These are phyloP conservation scores for Ptilonorhynchus violaceus DNA, from an alignment of 2,113 vertebrate species.

Conservation along the genomic window DNA sequence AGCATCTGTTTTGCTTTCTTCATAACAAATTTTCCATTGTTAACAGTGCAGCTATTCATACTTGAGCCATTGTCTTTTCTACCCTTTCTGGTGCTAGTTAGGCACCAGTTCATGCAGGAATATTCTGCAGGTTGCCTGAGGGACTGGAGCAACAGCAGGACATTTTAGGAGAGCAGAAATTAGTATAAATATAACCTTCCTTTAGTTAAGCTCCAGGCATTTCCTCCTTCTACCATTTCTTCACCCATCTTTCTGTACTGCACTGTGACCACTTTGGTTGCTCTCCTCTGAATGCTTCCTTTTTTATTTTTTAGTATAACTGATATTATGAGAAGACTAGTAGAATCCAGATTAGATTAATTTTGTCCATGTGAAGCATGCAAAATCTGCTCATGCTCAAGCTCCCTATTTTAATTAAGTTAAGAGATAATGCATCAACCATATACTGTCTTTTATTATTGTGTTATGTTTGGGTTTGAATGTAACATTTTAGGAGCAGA, in stretches of 20 bases:
- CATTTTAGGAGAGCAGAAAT: not conserved
- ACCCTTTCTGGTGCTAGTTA: not conserved
- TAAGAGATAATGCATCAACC: not conserved
- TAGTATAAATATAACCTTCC: not conserved
- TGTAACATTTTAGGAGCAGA: not conserved
- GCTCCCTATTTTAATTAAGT: not conserved
- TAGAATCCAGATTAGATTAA: not conserved
- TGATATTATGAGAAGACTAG: not conserved
- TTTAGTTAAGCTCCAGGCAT: not conserved
- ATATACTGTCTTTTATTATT: not conserved
- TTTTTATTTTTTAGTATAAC: not conserved
- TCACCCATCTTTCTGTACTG: not conserved
- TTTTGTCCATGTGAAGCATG: not conserved
- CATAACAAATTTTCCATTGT: not conserved
- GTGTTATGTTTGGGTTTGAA: not conserved
- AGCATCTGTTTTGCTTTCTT: not conserved
- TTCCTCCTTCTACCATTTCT: conserved; percentile 7
- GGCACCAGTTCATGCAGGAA: not conserved
- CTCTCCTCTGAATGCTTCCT: not conserved
- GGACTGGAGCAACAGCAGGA: not conserved
- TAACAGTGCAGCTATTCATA: not conserved
- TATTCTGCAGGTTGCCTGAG: not conserved
- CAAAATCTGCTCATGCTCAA: not conserved
- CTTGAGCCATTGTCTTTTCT: not conserved
- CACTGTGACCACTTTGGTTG: not conserved